Evolutionary conservation across 2,888 invertebrate species (phyloP), one percentile per base, ranked within the genome.

Genomic region (Lasioglossum figueresi): DNA sequence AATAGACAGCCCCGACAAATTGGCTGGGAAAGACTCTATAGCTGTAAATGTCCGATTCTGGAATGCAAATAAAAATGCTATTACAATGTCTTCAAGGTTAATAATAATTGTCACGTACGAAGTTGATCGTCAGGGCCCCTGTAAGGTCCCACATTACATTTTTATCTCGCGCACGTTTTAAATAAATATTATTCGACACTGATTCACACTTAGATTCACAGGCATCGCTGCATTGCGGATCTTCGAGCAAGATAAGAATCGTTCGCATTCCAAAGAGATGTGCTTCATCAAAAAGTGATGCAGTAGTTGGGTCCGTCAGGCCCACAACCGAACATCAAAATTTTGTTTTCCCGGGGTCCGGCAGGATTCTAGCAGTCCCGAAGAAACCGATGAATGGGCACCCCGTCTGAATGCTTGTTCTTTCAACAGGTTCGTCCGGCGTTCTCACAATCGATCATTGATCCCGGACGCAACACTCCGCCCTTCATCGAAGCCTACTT

Each of bases 401-500:
- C 31, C 34, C 34, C 14, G 8, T 0, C 19, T 31, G 27, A 34
- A 27, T 63, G 10, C 52, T 23, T 10, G 31, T 56, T 48, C 74
- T 87, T 83, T 87, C 76, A 16, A 71, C 83, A 71, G 78, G 80
- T 86, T 74, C 72, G 72, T 34, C 72, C 45, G 83, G 77, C 71
- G 88, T 92, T 92, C 93, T 90, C 92, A 93, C 93, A 92, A 94
- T 94, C 93, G 89, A 93, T 94, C 94, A 93, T 88, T 89, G 88
- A 84, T 88, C 91, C 91, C 83, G 43, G 77, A 79, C 88, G 84
- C 74, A 84, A 91, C 89, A 91, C 92, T 92, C 92, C 93, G 82
- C 84, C 86, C 83, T 84, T 92, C 91, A 88, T 93, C 92, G 91
- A 91, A 92, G 85, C 78, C 73, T 84, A 86, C 88, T 91, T 89